Base-by-base conservation (phyloP, 2,888 invertebrate genomes). In the Venustoraphidia nigricollis region DNA sequence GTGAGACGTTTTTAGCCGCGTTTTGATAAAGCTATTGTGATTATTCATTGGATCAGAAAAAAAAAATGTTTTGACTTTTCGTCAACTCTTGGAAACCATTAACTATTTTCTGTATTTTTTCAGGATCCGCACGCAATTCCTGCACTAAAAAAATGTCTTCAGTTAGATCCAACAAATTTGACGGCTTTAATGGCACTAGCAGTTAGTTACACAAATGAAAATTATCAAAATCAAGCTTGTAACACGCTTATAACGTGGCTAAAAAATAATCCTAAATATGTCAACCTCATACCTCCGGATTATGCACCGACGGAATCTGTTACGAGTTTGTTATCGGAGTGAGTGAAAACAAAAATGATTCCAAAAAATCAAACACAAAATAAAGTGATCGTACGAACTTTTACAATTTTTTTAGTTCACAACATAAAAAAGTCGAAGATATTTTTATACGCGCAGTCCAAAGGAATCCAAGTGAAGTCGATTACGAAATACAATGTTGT, bases 181-280 rank as follows among this genome's bases (percentile, higher is more conserved):
- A 76, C 77, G 53, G 95, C 92, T 0, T 74, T 94, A 47, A 88
- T 96, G 79, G 82, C 90, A 1, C 69, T 97, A 47, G 91, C 95
- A 36, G 91, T 94, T 13, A 90, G 92, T 55, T 93, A 92, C 59
- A 94, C 97, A 8, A 98, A 98, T 68, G 98, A 98, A 71, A 90
- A 88, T 53, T 81, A 89, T 65, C 87, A 92, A 55, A 85, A 83
- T 59, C 87, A 87, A 66, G 96, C 97, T 3, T 87, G 91, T 55
- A 75, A 81, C 53, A 77, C 87, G 52, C 71, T 97, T 41, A 73
- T 81, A 57, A 79, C 79, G 53, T 90, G 90, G 90, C 63, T 92
- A 46, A 71, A 73, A 57, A 75, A 77, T 48, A 87, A 92, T 66
- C 83, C 87, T 0, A 84, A 84, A 63, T 96, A 95, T 61, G 73